Conservation (phyloP, 2,113 vertebrate genomes). For the Sinosuthora webbiana region DNA sequence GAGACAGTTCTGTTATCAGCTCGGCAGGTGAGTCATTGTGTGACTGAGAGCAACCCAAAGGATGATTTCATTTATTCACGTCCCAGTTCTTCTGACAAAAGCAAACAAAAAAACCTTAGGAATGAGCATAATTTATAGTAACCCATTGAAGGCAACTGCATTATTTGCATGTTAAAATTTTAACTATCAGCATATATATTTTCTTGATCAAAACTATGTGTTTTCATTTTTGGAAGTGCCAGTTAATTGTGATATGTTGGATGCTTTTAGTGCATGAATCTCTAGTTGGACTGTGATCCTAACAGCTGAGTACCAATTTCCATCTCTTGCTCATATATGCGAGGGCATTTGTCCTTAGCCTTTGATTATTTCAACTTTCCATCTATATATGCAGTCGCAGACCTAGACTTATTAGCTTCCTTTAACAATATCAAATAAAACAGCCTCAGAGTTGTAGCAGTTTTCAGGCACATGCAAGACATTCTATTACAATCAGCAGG, state of each 20-base stretch:
- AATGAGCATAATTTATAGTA: neutral
- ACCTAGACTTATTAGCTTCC: neutral
- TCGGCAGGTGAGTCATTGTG: constrained; percentile 40
- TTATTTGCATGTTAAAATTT: neutral
- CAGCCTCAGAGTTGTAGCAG: neutral
- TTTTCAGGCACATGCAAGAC: neutral
- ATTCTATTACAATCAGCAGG: neutral
- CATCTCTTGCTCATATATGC: neutral
- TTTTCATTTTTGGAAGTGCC: neutral
- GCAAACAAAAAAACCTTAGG: neutral
- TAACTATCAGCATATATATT: neutral
- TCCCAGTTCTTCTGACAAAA: neutral
- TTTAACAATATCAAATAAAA: neutral
- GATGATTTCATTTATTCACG: neutral
- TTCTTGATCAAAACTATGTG: neutral
- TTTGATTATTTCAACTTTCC: neutral
- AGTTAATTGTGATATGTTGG: neutral
- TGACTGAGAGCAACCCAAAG: neutral
- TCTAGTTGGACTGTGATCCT: neutral
- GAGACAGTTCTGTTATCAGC: constrained; percentile 44
- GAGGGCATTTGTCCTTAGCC: neutral
- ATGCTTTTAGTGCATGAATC: neutral
- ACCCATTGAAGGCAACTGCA: neutral
- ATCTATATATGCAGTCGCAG: neutral
- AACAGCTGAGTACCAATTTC: neutral